Percentiles rank a stretch among this genome's conserved stretches.
Conservation (phyloP, 2,888 invertebrate genomes). For the Agrilus biguttatus region DNA sequence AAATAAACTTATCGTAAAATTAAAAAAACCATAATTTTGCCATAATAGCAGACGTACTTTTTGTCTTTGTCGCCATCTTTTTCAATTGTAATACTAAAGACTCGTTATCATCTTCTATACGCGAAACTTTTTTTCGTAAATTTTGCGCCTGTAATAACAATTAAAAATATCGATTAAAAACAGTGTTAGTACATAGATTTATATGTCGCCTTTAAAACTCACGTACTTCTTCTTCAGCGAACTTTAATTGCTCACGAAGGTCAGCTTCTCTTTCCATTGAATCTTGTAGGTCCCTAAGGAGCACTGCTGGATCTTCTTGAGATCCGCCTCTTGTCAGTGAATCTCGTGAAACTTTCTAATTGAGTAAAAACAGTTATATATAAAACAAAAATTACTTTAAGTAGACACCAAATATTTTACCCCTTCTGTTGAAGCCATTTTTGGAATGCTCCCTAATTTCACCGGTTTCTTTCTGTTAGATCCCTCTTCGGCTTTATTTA, state of each 20-base stretch:
- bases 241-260: slow-evolving; percentile 78
- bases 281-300: slow-evolving; percentile 78
- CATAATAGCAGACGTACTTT: slow-evolving; percentile 11
- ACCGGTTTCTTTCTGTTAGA: slow-evolving; percentile 42
- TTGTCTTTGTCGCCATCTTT: slow-evolving; percentile 66
- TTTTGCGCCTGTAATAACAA: slow-evolving; percentile 61
- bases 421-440: slow-evolving; percentile 43
- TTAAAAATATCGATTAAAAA: slow-evolving; percentile 28
- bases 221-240: slow-evolving; percentile 81
- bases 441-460: slow-evolving; percentile 38
- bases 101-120: slow-evolving; percentile 95
- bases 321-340: slow-evolving; percentile 64
- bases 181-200: not conserved
- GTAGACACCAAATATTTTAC: slow-evolving; percentile 25
- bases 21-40: not conserved
- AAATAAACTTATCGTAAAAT: not conserved
- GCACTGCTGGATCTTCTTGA: slow-evolving; percentile 66
- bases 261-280: slow-evolving; percentile 88
- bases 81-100: slow-evolving; percentile 87
- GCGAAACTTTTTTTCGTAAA: slow-evolving; percentile 76
- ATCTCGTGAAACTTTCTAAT: slow-evolving; percentile 54
- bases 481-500: slow-evolving; percentile 26
- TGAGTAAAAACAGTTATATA: slow-evolving; percentile 2
- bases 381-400: slow-evolving; percentile 5
- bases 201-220: not conserved